Evolutionary conservation across 2,797 vertebrate species (phyloP).

Genomic region (Epinephelus coioides): DNA sequence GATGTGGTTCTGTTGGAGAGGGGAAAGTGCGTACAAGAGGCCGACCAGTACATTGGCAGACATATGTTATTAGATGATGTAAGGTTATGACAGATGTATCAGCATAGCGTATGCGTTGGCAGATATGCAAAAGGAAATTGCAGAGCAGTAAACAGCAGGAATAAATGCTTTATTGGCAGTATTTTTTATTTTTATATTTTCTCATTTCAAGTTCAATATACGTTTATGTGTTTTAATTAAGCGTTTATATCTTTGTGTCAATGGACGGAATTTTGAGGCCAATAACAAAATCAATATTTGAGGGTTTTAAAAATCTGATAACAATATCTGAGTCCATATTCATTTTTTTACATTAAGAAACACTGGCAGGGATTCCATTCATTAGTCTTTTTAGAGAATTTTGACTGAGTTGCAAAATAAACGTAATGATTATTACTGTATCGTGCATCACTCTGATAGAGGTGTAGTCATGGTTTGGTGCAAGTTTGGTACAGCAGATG

Average conservation of each 20-base stretch:
- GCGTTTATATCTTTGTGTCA: background rate
- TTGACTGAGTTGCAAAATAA: too few species aligned
- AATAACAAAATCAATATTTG: background rate
- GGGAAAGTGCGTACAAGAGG: background rate
- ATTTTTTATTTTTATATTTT: background rate
- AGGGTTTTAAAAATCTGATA: background rate
- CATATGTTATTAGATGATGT: background rate
- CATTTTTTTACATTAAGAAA: background rate
- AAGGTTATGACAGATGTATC: constrained; percentile 4
- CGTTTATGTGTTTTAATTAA: background rate
- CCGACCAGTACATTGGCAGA: background rate
- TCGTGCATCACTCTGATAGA: too few species aligned
- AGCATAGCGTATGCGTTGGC: background rate
- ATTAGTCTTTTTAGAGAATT: too few species aligned
- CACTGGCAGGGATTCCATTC: too few species aligned
- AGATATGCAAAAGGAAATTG: constrained; percentile 1
- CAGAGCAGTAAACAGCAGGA: background rate
- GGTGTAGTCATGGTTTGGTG: too few species aligned
- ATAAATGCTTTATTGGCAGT: background rate
- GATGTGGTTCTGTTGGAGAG: background rate
- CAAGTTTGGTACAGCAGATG: too few species aligned
- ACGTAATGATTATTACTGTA: too few species aligned
- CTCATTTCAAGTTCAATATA: background rate
- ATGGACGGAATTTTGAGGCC: background rate
- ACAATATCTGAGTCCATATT: background rate